Conservation (phyloP, 2,888 invertebrate genomes). For the Mesorhabditis belari region DNA sequence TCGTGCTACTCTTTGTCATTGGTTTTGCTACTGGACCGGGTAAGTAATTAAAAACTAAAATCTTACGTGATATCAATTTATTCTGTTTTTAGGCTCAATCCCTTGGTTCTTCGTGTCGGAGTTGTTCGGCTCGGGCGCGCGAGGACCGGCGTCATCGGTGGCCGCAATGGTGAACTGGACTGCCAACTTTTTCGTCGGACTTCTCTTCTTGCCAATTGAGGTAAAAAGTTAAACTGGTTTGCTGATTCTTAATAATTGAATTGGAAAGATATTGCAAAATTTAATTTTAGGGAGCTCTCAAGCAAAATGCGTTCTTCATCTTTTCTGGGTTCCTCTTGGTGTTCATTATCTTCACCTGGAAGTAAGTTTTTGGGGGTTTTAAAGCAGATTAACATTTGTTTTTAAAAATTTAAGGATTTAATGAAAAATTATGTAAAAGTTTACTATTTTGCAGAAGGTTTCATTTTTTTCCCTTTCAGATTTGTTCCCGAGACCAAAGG, state of each 20-base stretch:
- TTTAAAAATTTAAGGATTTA: no score
- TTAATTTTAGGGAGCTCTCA: slow-evolving; percentile 56
- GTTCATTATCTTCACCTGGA: slow-evolving; percentile 97
- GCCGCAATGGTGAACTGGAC: slow-evolving; percentile 81
- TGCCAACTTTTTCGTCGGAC: slow-evolving; percentile 74
- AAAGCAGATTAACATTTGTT: background rate
- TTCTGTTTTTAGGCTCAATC: slow-evolving; percentile 64
- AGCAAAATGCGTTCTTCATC: slow-evolving; percentile 95
- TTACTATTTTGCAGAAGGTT: background rate
- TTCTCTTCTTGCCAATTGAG: slow-evolving; percentile 64
- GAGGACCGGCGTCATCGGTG: slow-evolving; percentile 76
- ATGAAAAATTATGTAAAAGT: no score
- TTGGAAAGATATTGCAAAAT: background rate
- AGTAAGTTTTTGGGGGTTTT: background rate
- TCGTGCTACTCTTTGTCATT: slow-evolving; percentile 75
- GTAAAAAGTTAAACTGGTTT: slow-evolving; percentile 43
- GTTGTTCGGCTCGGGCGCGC: slow-evolving; percentile 73
- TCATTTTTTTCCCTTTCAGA: slow-evolving; percentile 3
- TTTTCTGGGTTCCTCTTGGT: slow-evolving; percentile 92
- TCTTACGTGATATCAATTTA: background rate
- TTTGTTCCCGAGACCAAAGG: slow-evolving; percentile 90
- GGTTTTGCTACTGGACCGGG: slow-evolving; percentile 84
- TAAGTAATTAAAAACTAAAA: slow-evolving; percentile 5
- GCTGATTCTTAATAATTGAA: background rate
- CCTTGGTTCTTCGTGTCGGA: slow-evolving; percentile 89